Base-by-base conservation (phyloP, 2,113 vertebrate genomes). In the Uropsilus gracilis region DNA sequence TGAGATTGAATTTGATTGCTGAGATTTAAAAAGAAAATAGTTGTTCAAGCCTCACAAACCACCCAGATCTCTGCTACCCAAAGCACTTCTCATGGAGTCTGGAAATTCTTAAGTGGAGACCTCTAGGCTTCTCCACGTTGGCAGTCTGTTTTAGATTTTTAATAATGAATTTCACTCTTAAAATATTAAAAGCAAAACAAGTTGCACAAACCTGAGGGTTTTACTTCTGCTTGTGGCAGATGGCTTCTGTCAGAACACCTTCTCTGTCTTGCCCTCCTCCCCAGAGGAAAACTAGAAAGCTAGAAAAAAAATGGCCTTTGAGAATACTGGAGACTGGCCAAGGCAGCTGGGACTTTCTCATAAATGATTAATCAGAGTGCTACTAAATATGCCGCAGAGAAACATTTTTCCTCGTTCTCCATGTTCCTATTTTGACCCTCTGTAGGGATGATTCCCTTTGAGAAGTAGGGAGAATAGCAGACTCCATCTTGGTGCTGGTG, bases 401-500 rank as follows among this genome's bases (percentile, higher is more conserved):
- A 57, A 4, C 7, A 42, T 20, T 44, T 93, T 18, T 1, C n/a
- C 37, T 14, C 7, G 53, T 83, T 37, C 13, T 28, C 30, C 34
- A 0, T 42, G 26, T n/a, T 90, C 2, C 24, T 57, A 5, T 16
- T 30, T 59, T 8, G 13, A n/a, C 46, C 34, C 4, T 57, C n/a
- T 5, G 5, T 1, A 39, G 66, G 24, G 39, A 34, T 3, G 72
- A 3, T 55, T 3, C 42, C 24, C 4, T 64, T 46, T 85, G 32
- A 86, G 28, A 55, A 34, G 39, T 13, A 26, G 9, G 1, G 13
- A 20, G 30, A 85, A 34, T 1, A 20, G 2, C 24, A 2, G 66
- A 22, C 3, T 53, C 16, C 17, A 53, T 14, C 2, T 18, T 2
- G 2, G 42, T 28, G 17, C 3, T 2, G 12, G 26, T 50, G 10